Percentiles rank a stretch among this genome's conserved stretches.
Evolutionary conservation across 2,113 vertebrate genomes (phyloP).

Genomic region (Gorilla gorilla): DNA sequence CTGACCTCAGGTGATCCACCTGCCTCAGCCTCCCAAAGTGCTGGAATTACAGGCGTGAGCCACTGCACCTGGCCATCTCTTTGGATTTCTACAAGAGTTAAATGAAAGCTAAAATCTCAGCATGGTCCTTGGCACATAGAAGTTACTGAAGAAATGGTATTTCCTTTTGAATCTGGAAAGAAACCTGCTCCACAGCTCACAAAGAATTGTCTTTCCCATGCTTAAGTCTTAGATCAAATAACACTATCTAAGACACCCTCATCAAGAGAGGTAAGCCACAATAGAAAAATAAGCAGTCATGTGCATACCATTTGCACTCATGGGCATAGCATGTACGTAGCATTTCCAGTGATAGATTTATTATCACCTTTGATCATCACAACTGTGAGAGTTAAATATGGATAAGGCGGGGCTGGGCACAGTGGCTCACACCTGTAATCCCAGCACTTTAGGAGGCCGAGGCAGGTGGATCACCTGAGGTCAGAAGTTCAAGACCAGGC

Average conservation of each 20-base stretch:
- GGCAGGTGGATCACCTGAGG: too few species aligned
- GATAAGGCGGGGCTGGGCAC: not conserved
- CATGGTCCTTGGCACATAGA: not conserved
- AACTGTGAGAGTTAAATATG: not conserved
- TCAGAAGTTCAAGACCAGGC: too few species aligned
- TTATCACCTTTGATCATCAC: not conserved
- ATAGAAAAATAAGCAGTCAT: not conserved
- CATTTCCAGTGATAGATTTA: not conserved
- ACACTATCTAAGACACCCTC: not conserved
- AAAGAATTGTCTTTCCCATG: constrained; percentile 14
- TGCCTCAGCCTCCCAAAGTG: too few species aligned
- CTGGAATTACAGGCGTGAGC: too few species aligned
- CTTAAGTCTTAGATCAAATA: constrained; percentile 31
- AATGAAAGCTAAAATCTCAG: constrained; percentile 5
- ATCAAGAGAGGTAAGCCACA: not conserved
- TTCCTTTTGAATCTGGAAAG: constrained; percentile 34
- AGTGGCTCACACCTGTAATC: too few species aligned
- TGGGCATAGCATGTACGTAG: not conserved
- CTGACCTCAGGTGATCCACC: too few species aligned
- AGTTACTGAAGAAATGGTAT: constrained; percentile 19
- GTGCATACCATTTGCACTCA: not conserved
- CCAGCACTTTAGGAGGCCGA: too few species aligned
- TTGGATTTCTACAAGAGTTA: constrained; percentile 7
- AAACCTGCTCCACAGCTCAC: not conserved
- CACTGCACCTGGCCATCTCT: not conserved